A percentile compares a stretch with the other conserved stretches of the same genome.
Conservation (phyloP, 2,113 vertebrate species). For the Tympanuchus pallidicinctus region DNA sequence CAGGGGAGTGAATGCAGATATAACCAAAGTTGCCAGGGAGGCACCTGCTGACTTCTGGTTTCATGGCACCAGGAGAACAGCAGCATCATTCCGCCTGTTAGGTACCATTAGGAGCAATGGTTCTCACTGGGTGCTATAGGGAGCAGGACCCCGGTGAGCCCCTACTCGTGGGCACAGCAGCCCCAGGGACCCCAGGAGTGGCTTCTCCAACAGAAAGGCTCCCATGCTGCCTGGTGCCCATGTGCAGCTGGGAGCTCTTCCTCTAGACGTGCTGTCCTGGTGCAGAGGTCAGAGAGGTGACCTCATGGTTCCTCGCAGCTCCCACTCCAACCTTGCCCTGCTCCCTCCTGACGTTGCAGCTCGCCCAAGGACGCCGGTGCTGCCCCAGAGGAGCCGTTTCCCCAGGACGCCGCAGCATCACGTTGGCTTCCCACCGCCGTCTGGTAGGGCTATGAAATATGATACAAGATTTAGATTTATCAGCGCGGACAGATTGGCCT, state of each 20-base stretch:
- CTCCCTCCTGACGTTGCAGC: not conserved
- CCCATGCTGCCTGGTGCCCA: accelerated
- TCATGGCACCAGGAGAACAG: no score
- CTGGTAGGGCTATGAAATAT: slow-evolving; percentile 62
- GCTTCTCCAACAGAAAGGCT: not conserved
- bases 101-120: not conserved
- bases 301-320: not conserved
- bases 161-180: not conserved
- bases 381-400: not conserved
- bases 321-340: not conserved
- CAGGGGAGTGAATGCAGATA: not conserved
- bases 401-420: not conserved
- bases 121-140: not conserved
- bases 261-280: accelerated
- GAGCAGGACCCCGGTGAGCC: not conserved
- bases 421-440: not conserved
- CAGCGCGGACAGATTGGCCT: slow-evolving; percentile 55
- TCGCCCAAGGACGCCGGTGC: not conserved
- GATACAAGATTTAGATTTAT: slow-evolving; percentile 65
- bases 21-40: not conserved
- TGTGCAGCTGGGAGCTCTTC: not conserved
- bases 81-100: no score
- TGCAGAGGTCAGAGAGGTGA: not conserved
- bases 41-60: not conserved
- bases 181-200: not conserved